Conservation (phyloP, 2,888 invertebrate genomes). For the Smittia sp. region DNA sequence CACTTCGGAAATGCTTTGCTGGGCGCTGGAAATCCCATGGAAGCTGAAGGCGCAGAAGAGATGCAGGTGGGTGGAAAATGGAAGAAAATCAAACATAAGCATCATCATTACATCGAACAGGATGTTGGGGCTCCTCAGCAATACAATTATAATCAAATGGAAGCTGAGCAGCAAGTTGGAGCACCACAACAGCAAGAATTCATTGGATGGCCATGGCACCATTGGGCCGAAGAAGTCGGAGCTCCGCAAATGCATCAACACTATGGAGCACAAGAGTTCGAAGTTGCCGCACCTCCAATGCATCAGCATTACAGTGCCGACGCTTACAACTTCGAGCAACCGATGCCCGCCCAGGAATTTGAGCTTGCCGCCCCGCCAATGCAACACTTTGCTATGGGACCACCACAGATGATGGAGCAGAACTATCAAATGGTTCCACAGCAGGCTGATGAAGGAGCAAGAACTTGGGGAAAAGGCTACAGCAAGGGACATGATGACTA, state of each 20-base stretch:
- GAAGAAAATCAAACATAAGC: too few relatives aligned
- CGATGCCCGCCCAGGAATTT: too few relatives aligned
- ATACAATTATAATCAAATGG: neutral
- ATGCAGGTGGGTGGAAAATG: neutral
- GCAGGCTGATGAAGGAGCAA: neutral
- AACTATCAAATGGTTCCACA: neutral
- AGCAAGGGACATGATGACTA: neutral
- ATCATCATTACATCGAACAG: neutral
- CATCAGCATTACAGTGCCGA: too few relatives aligned
- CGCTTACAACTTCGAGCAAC: too few relatives aligned
- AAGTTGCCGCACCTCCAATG: neutral
- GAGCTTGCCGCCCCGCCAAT: neutral
- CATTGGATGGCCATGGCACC: neutral
- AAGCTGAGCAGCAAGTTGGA: neutral
- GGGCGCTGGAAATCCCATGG: conserved; percentile 23
- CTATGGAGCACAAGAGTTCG: neutral
- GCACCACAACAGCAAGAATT: neutral
- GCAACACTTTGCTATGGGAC: neutral
- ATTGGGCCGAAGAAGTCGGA: neutral
- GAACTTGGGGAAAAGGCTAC: conserved; percentile 11
- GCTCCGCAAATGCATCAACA: neutral
- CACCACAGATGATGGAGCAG: too few relatives aligned
- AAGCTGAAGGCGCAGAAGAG: neutral
- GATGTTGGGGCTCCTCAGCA: neutral
- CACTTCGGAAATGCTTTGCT: conserved; percentile 3